These are phyloP conservation scores for Microchrysa polita DNA, from an alignment of 2,888 invertebrate genomes.

Conservation along the genomic window DNA sequence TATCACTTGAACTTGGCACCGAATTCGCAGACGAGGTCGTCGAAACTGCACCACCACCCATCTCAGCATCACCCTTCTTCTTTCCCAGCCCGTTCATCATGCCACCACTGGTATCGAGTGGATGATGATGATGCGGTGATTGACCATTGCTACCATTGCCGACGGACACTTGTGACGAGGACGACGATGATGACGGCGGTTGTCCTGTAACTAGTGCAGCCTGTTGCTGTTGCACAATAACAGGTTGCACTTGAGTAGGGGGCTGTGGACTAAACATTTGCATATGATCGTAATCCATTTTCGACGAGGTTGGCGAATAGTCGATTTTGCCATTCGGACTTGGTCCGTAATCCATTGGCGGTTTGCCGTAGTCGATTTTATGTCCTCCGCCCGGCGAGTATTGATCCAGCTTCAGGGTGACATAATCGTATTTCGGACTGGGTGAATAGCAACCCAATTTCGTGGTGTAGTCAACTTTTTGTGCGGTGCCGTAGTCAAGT, in stretches of 20 bases:
- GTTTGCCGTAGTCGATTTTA: constrained; percentile 48
- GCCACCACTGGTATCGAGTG: background rate
- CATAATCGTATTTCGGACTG: constrained; percentile 63
- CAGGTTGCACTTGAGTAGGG: constrained; percentile 48
- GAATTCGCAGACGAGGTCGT: constrained; percentile 62
- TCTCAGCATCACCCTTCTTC: constrained; percentile 46
- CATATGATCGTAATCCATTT: constrained; percentile 60
- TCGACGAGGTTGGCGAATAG: constrained; percentile 48
- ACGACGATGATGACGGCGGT: constrained; percentile 24
- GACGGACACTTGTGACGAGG: background rate
- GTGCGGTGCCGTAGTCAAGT: constrained; percentile 55
- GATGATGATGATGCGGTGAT: constrained; percentile 27
- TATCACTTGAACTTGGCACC: constrained; percentile 60
- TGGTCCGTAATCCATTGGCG: constrained; percentile 46
- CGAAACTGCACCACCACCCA: constrained; percentile 57
- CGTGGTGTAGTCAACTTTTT: constrained; percentile 61
- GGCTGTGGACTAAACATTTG: constrained; percentile 54
- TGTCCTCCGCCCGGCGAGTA: constrained; percentile 47
- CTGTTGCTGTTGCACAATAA: constrained; percentile 42
- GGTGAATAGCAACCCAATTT: constrained; percentile 64
- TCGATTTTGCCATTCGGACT: constrained; percentile 50
- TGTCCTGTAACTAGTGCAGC: constrained; percentile 7
- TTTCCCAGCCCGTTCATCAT: constrained; percentile 46
- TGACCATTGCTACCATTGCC: background rate
- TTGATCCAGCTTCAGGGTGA: constrained; percentile 59